Conservation (phyloP, 2,797 vertebrate genomes). For the Syngnathus rostellatus region DNA sequence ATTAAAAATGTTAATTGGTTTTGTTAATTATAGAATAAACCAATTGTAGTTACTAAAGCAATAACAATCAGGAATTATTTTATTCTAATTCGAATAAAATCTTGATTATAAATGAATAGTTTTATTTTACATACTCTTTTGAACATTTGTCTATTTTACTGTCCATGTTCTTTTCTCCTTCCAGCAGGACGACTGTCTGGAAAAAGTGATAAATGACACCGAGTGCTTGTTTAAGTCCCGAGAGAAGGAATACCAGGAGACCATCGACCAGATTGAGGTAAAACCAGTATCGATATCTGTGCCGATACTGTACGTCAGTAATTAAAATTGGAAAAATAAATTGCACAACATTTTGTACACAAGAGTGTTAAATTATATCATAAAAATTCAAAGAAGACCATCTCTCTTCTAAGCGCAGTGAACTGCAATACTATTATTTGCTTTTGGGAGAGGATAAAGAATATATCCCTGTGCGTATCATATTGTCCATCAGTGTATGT, state of each 20-base stretch:
- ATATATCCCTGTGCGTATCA: no score
- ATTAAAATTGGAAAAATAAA: no score
- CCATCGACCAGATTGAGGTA: constrained; percentile 97
- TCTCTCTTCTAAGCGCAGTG: background rate
- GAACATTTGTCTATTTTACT: background rate
- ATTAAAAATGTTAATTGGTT: background rate
- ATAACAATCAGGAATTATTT: no score
- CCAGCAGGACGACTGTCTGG: constrained; percentile 84
- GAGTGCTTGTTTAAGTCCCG: constrained; percentile 92
- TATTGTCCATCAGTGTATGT: no score
- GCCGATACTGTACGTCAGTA: no score
- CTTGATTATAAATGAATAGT: background rate
- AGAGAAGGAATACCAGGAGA: constrained; percentile 97
- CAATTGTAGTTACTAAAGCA: background rate
- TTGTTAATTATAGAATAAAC: background rate
- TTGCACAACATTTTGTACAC: no score
- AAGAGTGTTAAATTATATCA: no score
- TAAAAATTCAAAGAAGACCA: background rate
- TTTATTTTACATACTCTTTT: background rate
- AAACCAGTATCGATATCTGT: constrained; percentile 16
- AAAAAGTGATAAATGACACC: constrained; percentile 95
- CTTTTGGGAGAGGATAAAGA: no score
- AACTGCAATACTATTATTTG: background rate
- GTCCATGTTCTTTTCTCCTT: no score
- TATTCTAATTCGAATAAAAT: no score